phyloP scores from a whole-genome alignment of 2,113 vertebrate species.

The Egretta garzetta region DNA sequence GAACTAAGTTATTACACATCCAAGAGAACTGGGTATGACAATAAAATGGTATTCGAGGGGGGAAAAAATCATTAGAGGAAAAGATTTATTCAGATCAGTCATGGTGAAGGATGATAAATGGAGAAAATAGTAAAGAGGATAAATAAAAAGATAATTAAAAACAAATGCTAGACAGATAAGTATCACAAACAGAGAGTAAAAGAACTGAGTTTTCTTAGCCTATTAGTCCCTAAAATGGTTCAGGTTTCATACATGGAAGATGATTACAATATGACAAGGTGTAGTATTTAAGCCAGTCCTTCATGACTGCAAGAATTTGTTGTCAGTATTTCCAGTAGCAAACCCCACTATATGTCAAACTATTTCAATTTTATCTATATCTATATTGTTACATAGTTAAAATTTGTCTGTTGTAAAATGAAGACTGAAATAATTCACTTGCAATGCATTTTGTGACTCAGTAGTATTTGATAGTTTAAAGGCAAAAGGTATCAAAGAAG shows the following conservation, averaged over 20 bases:
- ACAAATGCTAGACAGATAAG: neutral
- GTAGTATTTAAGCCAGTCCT: neutral
- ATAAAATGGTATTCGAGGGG: neutral
- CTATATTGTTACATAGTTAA: neutral
- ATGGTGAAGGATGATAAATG: neutral
- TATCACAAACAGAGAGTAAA: neutral
- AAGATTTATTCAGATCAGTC: neutral
- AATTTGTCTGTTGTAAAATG: neutral
- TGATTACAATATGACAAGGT: neutral
- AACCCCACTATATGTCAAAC: neutral
- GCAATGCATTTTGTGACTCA: neutral
- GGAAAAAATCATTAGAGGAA: neutral
- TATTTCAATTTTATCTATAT: neutral
- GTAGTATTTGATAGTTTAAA: neutral
- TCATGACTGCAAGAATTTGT: neutral
- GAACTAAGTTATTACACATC: neutral
- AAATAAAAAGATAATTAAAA: neutral
- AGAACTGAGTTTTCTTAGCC: neutral
- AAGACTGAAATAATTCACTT: neutral
- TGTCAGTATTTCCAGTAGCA: neutral
- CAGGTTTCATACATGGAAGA: neutral
- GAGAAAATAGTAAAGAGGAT: neutral
- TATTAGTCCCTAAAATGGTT: neutral
- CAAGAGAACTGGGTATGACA: neutral
- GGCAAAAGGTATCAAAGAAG: neutral